Conservation (phyloP, 1,140 invertebrate genomes). For the Platyura marginata region DNA sequence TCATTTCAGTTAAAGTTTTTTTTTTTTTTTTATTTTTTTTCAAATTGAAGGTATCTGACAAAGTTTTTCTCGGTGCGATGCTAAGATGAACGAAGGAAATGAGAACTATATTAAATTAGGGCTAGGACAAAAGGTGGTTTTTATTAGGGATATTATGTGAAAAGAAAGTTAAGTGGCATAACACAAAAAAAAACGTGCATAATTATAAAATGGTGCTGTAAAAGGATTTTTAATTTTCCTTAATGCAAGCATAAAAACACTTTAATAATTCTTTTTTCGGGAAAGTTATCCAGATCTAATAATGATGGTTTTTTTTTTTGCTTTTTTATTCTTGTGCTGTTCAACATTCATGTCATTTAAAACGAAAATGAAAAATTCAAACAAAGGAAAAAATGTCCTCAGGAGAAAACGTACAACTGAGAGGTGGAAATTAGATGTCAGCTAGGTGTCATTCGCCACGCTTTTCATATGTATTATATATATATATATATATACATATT, state of each 20-base stretch:
- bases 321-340: not conserved
- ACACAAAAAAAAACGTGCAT: not conserved
- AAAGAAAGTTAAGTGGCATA: not conserved
- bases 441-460: not conserved
- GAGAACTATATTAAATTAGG: not conserved
- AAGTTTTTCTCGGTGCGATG: not conserved
- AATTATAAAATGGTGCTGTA: not conserved
- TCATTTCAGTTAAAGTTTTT: not conserved
- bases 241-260: not conserved
- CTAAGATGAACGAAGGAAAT: not conserved
- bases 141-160: not conserved
- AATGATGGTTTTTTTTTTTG: not conserved
- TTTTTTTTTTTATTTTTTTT: not conserved
- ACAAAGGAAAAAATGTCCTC: not conserved
- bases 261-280: too few relatives aligned
- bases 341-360: not conserved
- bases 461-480: too few relatives aligned
- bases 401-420: not conserved
- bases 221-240: not conserved
- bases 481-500: too few relatives aligned
- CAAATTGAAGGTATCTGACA: not conserved
- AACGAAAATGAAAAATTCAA: not conserved
- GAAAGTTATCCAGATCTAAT: too few relatives aligned
- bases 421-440: not conserved
- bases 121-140: not conserved